These are phyloP conservation scores for Temnothorax unifasciatus DNA, from an alignment of 2,888 invertebrate genomes.

Conservation along the genomic window DNA sequence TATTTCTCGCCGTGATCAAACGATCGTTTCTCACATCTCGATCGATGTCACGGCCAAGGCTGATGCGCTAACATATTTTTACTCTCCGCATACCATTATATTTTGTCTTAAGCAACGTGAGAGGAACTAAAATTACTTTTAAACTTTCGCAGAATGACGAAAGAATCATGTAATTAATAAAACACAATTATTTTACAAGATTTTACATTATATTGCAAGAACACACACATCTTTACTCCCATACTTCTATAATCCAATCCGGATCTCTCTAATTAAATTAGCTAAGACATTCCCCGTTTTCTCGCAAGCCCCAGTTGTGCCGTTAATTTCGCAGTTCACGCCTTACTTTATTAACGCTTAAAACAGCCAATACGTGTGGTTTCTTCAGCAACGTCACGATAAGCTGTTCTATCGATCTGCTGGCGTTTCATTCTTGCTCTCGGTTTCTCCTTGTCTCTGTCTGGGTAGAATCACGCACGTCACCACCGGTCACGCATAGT, in stretches of 20 bases:
- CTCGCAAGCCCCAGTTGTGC: not conserved
- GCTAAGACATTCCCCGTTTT: conserved; percentile 11
- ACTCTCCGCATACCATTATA: not conserved
- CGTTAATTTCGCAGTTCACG: conserved; percentile 27
- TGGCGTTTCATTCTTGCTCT: conserved; percentile 49
- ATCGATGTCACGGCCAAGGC: conserved; percentile 55
- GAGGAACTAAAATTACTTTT: not conserved
- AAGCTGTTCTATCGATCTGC: conserved; percentile 72
- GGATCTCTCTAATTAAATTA: conserved; percentile 24
- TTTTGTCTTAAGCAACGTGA: not conserved
- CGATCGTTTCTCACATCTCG: conserved; percentile 18
- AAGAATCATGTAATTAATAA: not conserved
- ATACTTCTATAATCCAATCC: not conserved
- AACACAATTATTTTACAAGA: not conserved
- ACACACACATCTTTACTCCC: not conserved
- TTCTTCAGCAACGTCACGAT: conserved; percentile 72
- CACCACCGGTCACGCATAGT: conserved; percentile 70
- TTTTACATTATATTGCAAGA: too few species aligned
- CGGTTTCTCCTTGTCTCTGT: conserved; percentile 32
- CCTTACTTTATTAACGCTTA: conserved; percentile 55
- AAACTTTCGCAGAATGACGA: not conserved
- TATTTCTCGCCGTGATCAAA: conserved; percentile 19
- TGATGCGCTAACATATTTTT: conserved; percentile 23
- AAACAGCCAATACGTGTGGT: conserved; percentile 69
- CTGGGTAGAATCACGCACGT: conserved; percentile 67